Conservation (phyloP, 92 coral and sea anemone genomes). For the Palythoa grandis region DNA sequence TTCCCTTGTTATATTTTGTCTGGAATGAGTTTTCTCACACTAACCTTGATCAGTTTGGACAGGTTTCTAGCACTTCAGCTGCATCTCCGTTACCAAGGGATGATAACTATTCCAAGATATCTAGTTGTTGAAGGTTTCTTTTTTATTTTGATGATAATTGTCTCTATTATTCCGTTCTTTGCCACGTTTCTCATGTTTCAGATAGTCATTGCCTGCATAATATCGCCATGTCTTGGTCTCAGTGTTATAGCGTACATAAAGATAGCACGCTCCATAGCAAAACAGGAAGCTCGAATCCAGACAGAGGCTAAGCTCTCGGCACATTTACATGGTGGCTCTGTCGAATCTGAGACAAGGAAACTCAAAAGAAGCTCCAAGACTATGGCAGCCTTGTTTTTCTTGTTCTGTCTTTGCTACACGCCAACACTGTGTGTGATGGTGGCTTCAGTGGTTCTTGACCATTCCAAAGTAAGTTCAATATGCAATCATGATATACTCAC, state of each 20-base stretch:
- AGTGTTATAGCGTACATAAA: constrained; percentile 7
- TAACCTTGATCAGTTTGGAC: constrained; percentile 37
- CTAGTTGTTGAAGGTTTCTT: constrained; percentile 18
- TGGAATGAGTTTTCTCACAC: constrained; percentile 36
- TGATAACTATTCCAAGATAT: constrained; percentile 30
- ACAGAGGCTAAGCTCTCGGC: not conserved
- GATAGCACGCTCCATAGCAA: constrained; percentile 35
- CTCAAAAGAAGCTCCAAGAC: constrained; percentile 23
- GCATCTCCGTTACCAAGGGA: constrained; percentile 34
- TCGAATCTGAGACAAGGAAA: not conserved
- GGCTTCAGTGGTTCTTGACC: constrained; percentile 2
- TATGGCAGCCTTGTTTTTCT: constrained; percentile 31
- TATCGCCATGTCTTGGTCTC: constrained; percentile 10
- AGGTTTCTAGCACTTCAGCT: constrained; percentile 32
- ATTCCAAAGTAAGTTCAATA: not conserved
- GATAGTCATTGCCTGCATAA: constrained; percentile 17
- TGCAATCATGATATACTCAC: not conserved
- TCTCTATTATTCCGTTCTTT: constrained; percentile 11
- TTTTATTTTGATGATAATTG: constrained; percentile 1
- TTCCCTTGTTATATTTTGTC: constrained; percentile 42
- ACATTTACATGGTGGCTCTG: not conserved
- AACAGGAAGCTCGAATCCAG: constrained; percentile 17
- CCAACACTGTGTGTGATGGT: constrained; percentile 39
- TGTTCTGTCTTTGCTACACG: constrained; percentile 36
- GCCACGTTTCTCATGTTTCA: constrained; percentile 4